Conservation (phyloP, 1,140 invertebrate genomes). For the Artemia franciscana region DNA sequence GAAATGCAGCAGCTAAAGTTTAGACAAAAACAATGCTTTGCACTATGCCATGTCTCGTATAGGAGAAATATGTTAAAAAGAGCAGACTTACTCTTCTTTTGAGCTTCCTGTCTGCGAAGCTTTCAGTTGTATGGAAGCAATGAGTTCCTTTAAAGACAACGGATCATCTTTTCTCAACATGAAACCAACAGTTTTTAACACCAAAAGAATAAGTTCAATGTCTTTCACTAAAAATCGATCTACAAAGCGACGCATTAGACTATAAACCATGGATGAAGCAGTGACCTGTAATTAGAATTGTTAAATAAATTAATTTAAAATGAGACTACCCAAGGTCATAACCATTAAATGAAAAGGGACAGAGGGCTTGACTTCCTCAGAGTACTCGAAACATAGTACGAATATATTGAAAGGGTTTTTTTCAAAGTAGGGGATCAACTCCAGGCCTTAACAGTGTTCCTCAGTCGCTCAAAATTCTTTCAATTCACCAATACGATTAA, state of each 20-base stretch:
- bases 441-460: too few relatives aligned
- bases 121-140: conserved; percentile 47
- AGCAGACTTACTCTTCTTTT: conserved; percentile 12
- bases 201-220: conserved; percentile 57
- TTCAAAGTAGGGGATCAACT: too few relatives aligned
- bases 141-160: conserved; percentile 47
- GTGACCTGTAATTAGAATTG: conserved; percentile 26
- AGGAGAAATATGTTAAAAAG: too few relatives aligned
- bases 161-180: conserved; percentile 69
- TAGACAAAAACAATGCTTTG: too few relatives aligned
- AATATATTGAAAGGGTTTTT: too few relatives aligned
- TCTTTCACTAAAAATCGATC: conserved; percentile 48
- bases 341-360: too few relatives aligned
- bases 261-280: conserved; percentile 41
- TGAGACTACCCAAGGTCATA: conserved; percentile 7
- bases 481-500: too few relatives aligned
- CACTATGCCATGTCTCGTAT: too few relatives aligned
- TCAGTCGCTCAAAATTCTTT: too few relatives aligned
- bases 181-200: conserved; percentile 58
- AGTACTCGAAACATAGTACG: too few relatives aligned
- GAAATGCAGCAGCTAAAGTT: too few relatives aligned
- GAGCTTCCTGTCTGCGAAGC: conserved; percentile 19
- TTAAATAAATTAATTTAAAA: neutral
- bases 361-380: too few relatives aligned
- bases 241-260: conserved; percentile 40